Percentiles rank a stretch among this genome's conserved stretches.
phyloP scores from a whole-genome alignment of 2,888 invertebrate genomes.

The Clusia tigrina region DNA sequence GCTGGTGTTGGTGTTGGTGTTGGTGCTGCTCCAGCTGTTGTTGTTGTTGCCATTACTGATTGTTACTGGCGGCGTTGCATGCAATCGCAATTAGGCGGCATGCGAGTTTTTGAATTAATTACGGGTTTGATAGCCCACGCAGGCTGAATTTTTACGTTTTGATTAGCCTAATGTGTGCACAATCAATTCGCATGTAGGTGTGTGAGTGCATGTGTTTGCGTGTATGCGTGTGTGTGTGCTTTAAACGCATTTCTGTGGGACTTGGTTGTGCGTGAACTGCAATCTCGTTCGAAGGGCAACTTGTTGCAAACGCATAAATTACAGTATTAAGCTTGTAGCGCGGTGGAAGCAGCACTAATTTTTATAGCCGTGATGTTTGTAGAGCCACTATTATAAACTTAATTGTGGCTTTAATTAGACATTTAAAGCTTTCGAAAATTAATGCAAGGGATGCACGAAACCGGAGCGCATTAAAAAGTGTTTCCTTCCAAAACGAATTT shows the following conservation, averaged over 20 bases:
- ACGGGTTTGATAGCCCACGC: not conserved
- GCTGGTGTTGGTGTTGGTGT: not conserved
- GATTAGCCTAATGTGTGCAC: not conserved
- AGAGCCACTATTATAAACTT: no score
- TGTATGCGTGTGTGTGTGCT: not conserved
- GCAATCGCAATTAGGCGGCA: conserved; percentile 5
- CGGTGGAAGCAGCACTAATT: no score
- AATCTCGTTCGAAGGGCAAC: not conserved
- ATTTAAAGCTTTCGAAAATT: not conserved
- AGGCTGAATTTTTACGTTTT: not conserved
- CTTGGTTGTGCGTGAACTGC: not conserved
- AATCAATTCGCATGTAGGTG: not conserved
- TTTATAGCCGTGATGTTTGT: no score
- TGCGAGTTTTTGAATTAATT: conserved; percentile 1
- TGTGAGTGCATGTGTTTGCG: not conserved
- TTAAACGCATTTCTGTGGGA: not conserved
- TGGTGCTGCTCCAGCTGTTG: not conserved
- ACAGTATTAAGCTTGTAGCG: no score
- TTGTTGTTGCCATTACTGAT: not conserved
- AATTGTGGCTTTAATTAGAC: not conserved
- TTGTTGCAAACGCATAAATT: not conserved
- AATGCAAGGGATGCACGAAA: no score
- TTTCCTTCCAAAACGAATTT: no score
- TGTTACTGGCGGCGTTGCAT: not conserved
- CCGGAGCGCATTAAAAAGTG: no score